Evolutionary conservation across 2,888 invertebrate genomes (phyloP).

Genomic region (Thereva unica): DNA sequence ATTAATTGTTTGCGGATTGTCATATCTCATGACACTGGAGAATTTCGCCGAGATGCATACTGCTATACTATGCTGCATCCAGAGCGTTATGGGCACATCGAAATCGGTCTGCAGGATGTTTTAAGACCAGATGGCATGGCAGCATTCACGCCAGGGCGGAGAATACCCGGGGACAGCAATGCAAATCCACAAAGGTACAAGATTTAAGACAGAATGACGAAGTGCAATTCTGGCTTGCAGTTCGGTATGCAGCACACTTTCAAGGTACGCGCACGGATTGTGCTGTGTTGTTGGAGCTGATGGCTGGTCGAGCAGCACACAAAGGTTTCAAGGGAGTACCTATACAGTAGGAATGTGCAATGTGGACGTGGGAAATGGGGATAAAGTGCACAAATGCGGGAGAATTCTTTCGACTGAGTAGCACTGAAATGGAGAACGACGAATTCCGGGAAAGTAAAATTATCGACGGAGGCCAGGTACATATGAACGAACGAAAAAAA

Average conservation of each 20-base stretch:
- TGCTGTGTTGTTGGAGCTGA: neutral
- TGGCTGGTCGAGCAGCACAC: neutral
- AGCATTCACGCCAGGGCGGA: neutral
- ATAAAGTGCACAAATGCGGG: conserved; percentile 19
- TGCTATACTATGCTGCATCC: conserved; percentile 19
- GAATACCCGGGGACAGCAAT: neutral
- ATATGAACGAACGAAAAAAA: too few relatives aligned
- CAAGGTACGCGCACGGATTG: conserved; percentile 5
- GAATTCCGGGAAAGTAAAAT: conserved; percentile 20
- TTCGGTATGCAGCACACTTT: conserved; percentile 2
- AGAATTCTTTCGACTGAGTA: conserved; percentile 19
- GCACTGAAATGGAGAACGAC: conserved; percentile 5
- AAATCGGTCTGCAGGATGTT: conserved; percentile 19
- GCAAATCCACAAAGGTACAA: neutral
- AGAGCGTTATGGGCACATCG: conserved; percentile 22
- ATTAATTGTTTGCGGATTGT: conserved; percentile 34
- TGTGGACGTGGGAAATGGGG: conserved; percentile 8
- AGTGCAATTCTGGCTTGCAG: conserved; percentile 7
- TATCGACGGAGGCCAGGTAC: neutral
- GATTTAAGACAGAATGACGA: conserved; percentile 13
- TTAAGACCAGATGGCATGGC: neutral
- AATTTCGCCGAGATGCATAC: neutral
- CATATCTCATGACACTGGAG: conserved; percentile 26
- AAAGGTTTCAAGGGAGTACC: neutral
- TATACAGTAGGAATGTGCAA: neutral